Conservation (phyloP, 2,797 vertebrate species). For the Eremophila alpestris region DNA sequence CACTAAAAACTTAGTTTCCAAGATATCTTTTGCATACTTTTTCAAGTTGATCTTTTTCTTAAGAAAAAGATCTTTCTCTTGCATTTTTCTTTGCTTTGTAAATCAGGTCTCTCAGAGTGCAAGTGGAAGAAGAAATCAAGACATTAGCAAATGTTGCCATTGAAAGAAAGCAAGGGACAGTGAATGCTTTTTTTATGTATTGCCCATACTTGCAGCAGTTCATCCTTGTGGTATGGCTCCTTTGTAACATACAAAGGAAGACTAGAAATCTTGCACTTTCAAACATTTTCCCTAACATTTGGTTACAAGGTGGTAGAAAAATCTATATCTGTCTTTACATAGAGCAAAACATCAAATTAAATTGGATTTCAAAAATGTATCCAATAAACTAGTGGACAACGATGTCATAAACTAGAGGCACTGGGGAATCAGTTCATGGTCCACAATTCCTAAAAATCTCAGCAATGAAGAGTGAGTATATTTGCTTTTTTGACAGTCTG, state of each 20-base stretch:
- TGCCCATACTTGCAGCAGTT: not conserved
- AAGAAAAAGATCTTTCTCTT: not conserved
- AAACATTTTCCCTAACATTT: slow-evolving; percentile 3
- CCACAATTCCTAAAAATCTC: not conserved
- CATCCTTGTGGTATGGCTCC: not conserved
- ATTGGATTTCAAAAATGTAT: not conserved
- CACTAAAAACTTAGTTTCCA: not conserved
- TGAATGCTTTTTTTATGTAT: not conserved
- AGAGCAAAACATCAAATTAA: not conserved
- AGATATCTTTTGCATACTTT: not conserved
- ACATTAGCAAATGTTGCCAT: not conserved
- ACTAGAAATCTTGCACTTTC: not conserved
- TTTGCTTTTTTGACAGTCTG: not conserved
- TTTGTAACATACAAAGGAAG: not conserved
- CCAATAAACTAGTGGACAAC: not conserved
- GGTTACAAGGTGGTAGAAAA: not conserved
- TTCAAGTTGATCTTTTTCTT: not conserved
- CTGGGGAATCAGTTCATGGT: not conserved
- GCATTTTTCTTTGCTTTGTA: not conserved
- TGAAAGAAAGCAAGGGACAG: not conserved
- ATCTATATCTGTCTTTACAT: not conserved
- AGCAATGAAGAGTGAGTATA: not conserved
- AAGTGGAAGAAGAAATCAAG: not conserved
- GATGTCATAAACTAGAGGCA: not conserved
- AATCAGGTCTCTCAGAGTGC: not conserved